Base-by-base conservation (phyloP, 92 coral and sea anemone genomes). In the Phenganax marumi region DNA sequence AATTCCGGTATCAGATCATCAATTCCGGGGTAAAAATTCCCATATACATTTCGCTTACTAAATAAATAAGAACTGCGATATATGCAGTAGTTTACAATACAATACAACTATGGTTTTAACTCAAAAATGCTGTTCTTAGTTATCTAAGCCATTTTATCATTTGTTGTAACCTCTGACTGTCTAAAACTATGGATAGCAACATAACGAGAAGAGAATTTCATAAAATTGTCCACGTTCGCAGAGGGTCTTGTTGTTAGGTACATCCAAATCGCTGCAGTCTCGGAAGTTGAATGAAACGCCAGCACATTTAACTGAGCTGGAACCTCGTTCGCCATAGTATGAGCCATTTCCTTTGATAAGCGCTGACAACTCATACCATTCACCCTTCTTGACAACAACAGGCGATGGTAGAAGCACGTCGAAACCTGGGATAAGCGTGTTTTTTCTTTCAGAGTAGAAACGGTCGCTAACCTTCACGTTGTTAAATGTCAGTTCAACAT, bases 261-360 rank as follows among this genome's bases (percentile, higher is more conserved):
- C 56, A n/a, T 78, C 83, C 53, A 62, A 39, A 19, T 78, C 83
- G 7, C 26, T 6, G 49, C 83, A 78, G 60, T 78, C 83, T 8
- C 83, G 83, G 76, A 93, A 93, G 21, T 79, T 87, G 65, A 93
- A 89, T 56, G 84, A 84, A 52, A 85, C 77, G 7, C 83, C 92
- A 39, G 87, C 92, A 18, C 89, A 87, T 18, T 90, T 85, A 14
- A 93, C 81, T 9, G 81, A 76, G 2, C 87, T 86, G n/a, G 65
- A 64, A 48, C 93, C 97, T 47, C 88, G 90, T 56, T 86, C 88
- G 18, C 97, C 97, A 71, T 93, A 91, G 62, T 73, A 89, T 0
- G 97, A 92, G 0, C 93, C 97, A 17, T 90, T 90, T 26, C 97
- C 97, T 39, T 86, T 84, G 58, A 93, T 85, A 50, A 82, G 52